Evolutionary conservation across 2,113 vertebrate species (phyloP).

Genomic region (Baryphthengus martii): DNA sequence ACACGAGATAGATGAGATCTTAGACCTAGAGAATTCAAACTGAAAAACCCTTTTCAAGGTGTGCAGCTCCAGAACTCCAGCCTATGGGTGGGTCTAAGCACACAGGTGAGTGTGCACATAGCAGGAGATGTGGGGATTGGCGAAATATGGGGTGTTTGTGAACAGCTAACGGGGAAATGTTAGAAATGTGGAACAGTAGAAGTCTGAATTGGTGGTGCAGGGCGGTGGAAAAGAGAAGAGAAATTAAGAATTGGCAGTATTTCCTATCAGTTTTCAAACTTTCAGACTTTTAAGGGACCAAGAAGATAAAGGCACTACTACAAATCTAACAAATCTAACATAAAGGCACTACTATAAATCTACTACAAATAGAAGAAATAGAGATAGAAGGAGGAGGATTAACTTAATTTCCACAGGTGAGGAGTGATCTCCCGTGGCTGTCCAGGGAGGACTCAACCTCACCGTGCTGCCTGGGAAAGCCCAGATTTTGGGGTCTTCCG

Average conservation of each 20-base stretch:
- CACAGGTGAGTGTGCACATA: no score
- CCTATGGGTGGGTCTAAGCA: fast-evolving
- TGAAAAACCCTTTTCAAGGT: background rate
- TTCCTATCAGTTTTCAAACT: background rate
- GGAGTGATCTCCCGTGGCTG: fast-evolving
- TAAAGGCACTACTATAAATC: no score
- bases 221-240: background rate
- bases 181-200: background rate
- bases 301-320: no score
- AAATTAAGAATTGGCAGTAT: background rate
- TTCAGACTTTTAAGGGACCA: no score
- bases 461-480: no score
- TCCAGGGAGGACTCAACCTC: background rate
- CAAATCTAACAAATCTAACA: no score
- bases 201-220: background rate
- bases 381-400: no score
- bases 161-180: background rate
- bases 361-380: no score
- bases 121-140: background rate
- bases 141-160: no score
- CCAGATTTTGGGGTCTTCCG: fast-evolving
- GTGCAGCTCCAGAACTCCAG: fast-evolving
- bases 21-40: background rate
- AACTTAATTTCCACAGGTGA: no score
- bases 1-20: background rate